Evolutionary conservation across 2,888 invertebrate species (phyloP), one percentile per base, ranked within the genome.

Genomic region (Tridacna gigas): DNA sequence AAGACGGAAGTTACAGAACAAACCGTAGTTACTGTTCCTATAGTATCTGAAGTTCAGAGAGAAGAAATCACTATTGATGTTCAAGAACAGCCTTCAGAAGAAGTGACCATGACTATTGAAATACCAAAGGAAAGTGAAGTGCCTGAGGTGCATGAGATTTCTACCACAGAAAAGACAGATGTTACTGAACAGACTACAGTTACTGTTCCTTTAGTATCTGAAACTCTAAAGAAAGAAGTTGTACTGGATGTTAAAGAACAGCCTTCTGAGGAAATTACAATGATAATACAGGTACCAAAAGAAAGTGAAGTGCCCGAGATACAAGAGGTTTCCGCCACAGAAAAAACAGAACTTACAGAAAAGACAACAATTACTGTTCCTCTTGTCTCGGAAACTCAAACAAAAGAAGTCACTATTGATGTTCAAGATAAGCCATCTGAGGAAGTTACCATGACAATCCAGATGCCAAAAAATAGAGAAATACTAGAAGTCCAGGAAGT

Each of bases 211-310:
- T 83, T 87, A 61, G 79, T 86, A 25, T 60, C 75, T 28, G 86
- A 89, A 56, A 88, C 82, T 56, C 84, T 88, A 45, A 89, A 89
- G 76, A 90, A 91, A 67, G 91, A 91, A 69, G 86, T 91, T 26
- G 88, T 89, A 28, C 77, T 92, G 26, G 86, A 91, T 63, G 75
- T 91, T 13, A 82, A 88, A 67, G 88, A 88, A 65, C 87, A 90
- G 77, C 91, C 92, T 37, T 79, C 85, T 65, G 90, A 93, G 78
- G 92, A 92, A 80, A 90, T 93, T 47, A 88, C 91, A 69, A 83
- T 93, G 22, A 86, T 90, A 63, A 81, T 94, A 75, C 89, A 91
- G 60, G 77, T 91, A 61, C 86, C 89, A 47, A 75, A 80, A 22
- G 89, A 90, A 75, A 86, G 88, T 66, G 85, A 88, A 71, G 85